Percentiles rank a stretch among this genome's conserved stretches.
Conservation (phyloP, 2,797 vertebrate genomes). For the Allobates femoralis region DNA sequence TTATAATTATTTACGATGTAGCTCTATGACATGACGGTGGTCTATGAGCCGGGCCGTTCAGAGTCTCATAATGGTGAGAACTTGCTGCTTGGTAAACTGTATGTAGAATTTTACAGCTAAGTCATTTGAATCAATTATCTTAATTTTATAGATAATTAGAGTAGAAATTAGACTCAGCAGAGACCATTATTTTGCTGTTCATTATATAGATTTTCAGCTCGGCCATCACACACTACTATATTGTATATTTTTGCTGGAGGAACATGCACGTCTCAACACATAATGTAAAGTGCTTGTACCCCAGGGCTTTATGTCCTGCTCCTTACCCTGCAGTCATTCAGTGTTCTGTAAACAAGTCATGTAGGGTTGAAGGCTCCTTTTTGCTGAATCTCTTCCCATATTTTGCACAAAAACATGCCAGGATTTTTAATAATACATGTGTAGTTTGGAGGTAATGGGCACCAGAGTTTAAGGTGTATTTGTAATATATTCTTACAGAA, state of each 20-base stretch:
- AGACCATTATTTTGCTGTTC: background rate
- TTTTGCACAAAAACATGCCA: background rate
- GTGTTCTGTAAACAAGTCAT: slow-evolving; percentile 32
- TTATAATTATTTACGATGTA: slow-evolving; percentile 12
- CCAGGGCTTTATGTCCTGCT: slow-evolving; percentile 30
- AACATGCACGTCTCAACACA: slow-evolving; percentile 5
- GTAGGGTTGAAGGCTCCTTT: background rate
- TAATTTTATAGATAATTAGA: slow-evolving; percentile 27
- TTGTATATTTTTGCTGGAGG: slow-evolving; percentile 1
- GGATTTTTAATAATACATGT: slow-evolving; percentile 12
- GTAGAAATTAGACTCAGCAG: slow-evolving; percentile 22
- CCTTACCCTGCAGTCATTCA: slow-evolving; percentile 10
- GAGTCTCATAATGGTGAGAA: background rate
- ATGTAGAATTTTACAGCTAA: background rate
- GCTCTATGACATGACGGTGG: background rate
- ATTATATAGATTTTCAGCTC: slow-evolving; percentile 21
- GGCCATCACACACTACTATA: background rate
- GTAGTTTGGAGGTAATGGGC: background rate
- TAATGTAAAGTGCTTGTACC: slow-evolving; percentile 26
- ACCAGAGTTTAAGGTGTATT: background rate
- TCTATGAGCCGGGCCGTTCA: background rate
- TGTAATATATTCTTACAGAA: background rate
- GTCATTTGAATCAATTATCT: slow-evolving; percentile 11
- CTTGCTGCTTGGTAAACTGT: background rate
- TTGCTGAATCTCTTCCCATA: slow-evolving; percentile 1